A percentile compares a stretch with the other conserved stretches of the same genome.
Evolutionary conservation across 2,113 vertebrate species (phyloP).

Genomic region (Melospiza georgiana): DNA sequence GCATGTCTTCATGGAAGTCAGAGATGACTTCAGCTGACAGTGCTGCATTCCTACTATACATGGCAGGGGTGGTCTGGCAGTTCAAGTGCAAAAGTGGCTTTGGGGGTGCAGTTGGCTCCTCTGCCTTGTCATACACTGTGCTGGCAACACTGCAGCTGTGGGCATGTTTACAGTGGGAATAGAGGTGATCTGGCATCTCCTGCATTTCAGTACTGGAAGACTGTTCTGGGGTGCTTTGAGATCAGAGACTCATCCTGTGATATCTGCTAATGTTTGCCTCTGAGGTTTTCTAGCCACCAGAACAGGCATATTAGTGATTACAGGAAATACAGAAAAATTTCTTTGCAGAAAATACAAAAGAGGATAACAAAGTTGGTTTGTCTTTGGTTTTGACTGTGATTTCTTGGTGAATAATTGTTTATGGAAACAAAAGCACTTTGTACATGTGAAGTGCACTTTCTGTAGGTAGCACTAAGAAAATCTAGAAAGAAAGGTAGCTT

Average conservation of each 20-base stretch:
- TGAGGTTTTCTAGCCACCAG: background rate
- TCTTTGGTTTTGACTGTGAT: background rate
- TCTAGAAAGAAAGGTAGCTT: background rate
- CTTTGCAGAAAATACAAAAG: too few relatives aligned
- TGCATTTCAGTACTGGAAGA: background rate
- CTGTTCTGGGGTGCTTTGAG: background rate
- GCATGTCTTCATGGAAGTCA: background rate
- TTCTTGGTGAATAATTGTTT: background rate
- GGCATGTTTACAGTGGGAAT: rapidly evolving
- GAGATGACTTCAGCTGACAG: background rate
- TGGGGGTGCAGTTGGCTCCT: background rate
- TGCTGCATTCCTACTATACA: background rate
- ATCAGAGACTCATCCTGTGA: background rate
- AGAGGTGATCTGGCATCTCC: background rate
- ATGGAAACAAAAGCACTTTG: background rate
- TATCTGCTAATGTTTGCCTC: background rate
- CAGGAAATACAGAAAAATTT: too few relatives aligned
- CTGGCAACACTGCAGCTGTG: background rate
- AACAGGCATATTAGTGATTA: background rate
- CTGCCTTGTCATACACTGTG: background rate
- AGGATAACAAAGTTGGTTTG: background rate
- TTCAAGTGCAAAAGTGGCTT: background rate
- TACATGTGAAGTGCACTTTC: background rate
- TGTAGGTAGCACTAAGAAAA: background rate
- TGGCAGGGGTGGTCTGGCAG: background rate